phyloP scores from a whole-genome alignment of 2,797 vertebrate species.

The Buphagus erythrorhynchus region DNA sequence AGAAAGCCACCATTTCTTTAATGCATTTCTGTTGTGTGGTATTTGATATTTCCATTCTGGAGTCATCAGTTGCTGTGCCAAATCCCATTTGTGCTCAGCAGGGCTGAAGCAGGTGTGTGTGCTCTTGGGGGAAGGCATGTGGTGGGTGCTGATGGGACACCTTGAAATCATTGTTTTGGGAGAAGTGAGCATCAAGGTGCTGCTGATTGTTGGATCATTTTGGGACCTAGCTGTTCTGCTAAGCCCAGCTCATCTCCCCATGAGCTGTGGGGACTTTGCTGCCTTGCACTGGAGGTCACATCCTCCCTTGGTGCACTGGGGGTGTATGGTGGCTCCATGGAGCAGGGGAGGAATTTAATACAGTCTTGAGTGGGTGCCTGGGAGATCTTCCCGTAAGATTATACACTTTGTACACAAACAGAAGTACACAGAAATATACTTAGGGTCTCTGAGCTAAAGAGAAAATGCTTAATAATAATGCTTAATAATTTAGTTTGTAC shows the following conservation, averaged over 20 bases:
- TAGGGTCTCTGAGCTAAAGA: background rate
- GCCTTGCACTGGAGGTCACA: background rate
- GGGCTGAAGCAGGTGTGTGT: accelerated
- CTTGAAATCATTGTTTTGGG: background rate
- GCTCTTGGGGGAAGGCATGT: accelerated
- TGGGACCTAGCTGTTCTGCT: background rate
- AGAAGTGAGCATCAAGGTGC: background rate
- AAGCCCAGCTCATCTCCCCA: background rate
- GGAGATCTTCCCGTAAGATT: background rate
- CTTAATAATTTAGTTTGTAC: background rate
- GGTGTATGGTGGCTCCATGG: accelerated
- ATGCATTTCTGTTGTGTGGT: background rate
- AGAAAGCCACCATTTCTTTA: background rate
- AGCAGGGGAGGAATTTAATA: background rate
- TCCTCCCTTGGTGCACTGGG: background rate
- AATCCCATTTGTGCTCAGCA: background rate
- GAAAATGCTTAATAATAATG: background rate
- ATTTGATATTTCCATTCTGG: background rate
- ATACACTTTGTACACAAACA: background rate
- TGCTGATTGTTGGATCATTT: background rate
- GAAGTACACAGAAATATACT: background rate
- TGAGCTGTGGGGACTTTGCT: background rate
- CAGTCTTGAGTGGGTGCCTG: background rate
- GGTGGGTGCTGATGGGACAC: background rate
- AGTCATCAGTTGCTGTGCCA: background rate